Evolutionary conservation across 2,113 vertebrate species (phyloP).

Genomic region (Myiagra hebetior): DNA sequence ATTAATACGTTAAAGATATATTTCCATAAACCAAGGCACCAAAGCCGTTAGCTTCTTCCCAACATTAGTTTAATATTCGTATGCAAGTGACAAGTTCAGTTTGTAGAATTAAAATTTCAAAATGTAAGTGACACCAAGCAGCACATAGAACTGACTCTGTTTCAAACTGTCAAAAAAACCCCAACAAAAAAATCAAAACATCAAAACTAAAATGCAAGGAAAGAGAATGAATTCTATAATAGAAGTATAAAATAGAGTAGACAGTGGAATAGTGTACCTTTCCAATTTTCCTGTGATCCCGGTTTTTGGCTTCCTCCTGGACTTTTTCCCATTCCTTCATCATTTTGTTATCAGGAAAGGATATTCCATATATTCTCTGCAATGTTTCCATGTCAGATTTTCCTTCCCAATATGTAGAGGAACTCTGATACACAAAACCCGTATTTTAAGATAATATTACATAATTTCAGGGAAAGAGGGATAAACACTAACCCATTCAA

Average conservation of each 20-base stretch:
- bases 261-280: conserved; percentile 34
- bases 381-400: conserved; percentile 76
- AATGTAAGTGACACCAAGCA: neutral
- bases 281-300: conserved; percentile 79
- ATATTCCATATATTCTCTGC: conserved; percentile 79
- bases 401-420: conserved; percentile 77
- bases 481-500: neutral
- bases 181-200: neutral
- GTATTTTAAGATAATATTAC: neutral
- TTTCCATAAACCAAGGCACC: neutral
- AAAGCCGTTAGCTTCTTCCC: neutral
- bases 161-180: neutral
- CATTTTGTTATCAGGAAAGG: conserved; percentile 77
- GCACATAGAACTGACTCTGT: neutral
- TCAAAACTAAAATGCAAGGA: neutral
- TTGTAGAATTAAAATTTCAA: neutral
- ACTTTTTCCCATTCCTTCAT: conserved; percentile 76
- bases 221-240: neutral
- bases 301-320: conserved; percentile 75
- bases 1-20: neutral
- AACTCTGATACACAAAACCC: conserved; percentile 64
- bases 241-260: neutral
- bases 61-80: neutral
- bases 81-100: neutral
- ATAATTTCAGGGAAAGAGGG: neutral